Conservation (phyloP, 2,113 vertebrate species). For the Platichthys flesus region DNA sequence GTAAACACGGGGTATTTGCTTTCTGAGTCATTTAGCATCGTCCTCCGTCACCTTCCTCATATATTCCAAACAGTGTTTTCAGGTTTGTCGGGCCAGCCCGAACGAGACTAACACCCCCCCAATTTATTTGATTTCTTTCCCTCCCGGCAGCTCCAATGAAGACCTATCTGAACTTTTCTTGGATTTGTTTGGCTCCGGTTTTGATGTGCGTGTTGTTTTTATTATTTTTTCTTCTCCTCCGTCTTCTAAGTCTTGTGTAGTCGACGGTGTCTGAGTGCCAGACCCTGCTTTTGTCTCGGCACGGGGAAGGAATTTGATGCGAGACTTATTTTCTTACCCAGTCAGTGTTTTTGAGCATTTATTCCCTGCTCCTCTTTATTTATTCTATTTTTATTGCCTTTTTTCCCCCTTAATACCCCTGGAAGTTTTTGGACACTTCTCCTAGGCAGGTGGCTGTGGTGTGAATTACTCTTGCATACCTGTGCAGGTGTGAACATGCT, state of each 20-base stretch:
- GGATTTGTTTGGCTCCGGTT: constrained; percentile 73
- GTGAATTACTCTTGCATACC: constrained; percentile 52
- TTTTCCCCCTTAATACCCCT: constrained; percentile 55
- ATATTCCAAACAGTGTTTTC: constrained; percentile 71
- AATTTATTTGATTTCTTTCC: constrained; percentile 80
- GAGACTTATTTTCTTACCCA: constrained; percentile 38
- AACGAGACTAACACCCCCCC: constrained; percentile 66
- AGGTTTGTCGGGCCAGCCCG: constrained; percentile 72
- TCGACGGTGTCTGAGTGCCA: constrained; percentile 59
- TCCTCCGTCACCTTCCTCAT: constrained; percentile 66
- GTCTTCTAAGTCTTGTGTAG: constrained; percentile 66
- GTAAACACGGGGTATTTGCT: constrained; percentile 74
- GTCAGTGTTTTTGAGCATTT: constrained; percentile 62
- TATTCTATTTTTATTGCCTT: constrained; percentile 39
- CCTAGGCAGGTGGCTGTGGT: constrained; percentile 53
- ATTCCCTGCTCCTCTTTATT: constrained; percentile 5
- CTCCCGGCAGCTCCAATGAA: constrained; percentile 67
- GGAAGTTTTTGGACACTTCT: constrained; percentile 62
- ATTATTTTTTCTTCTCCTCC: constrained; percentile 44
- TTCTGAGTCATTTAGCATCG: constrained; percentile 70
- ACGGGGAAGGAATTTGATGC: constrained; percentile 67
- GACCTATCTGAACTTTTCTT: constrained; percentile 73
- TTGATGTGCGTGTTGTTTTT: constrained; percentile 71
- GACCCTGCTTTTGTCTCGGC: constrained; percentile 69
- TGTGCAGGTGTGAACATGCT: constrained; percentile 65